These are phyloP conservation scores for Eira barbara DNA, from an alignment of 2,113 vertebrate species.

Conservation along the genomic window DNA sequence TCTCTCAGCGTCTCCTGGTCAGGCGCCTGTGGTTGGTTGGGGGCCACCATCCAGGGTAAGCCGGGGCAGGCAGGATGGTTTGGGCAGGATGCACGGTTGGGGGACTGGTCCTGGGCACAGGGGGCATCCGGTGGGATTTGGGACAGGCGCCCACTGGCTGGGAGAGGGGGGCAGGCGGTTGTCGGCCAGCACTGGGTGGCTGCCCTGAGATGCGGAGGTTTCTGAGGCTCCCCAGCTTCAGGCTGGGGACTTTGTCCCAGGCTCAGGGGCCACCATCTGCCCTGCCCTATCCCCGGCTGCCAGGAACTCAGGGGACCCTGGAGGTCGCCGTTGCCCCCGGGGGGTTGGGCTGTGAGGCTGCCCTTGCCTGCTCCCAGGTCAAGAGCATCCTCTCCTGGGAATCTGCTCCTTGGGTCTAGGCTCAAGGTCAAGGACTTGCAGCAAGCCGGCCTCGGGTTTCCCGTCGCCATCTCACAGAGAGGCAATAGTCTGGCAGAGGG, in stretches of 20 bases:
- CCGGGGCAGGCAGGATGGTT: background rate
- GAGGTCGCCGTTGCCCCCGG: background rate
- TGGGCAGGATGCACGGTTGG: background rate
- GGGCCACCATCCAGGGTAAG: background rate
- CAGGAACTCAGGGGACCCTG: fast-evolving
- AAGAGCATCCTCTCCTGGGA: background rate
- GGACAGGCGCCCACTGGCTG: fast-evolving
- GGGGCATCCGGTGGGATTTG: background rate
- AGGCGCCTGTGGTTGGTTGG: background rate
- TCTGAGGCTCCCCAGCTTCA: background rate
- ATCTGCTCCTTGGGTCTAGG: background rate
- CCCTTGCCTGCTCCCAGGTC: background rate
- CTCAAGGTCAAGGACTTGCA: background rate
- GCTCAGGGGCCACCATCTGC: background rate
- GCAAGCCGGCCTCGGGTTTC: background rate
- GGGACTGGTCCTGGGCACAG: background rate
- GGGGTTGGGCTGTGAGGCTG: background rate
- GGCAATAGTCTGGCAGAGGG: background rate
- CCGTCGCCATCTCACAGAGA: fast-evolving
- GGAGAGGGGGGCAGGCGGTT: fast-evolving
- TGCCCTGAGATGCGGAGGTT: background rate
- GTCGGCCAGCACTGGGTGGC: background rate
- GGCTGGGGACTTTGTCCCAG: background rate
- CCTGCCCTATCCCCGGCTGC: fast-evolving
- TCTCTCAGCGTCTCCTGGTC: no score